Evolutionary conservation across 2,113 vertebrate genomes (phyloP), one percentile per base, ranked within the genome.

Genomic region (Columba livia): DNA sequence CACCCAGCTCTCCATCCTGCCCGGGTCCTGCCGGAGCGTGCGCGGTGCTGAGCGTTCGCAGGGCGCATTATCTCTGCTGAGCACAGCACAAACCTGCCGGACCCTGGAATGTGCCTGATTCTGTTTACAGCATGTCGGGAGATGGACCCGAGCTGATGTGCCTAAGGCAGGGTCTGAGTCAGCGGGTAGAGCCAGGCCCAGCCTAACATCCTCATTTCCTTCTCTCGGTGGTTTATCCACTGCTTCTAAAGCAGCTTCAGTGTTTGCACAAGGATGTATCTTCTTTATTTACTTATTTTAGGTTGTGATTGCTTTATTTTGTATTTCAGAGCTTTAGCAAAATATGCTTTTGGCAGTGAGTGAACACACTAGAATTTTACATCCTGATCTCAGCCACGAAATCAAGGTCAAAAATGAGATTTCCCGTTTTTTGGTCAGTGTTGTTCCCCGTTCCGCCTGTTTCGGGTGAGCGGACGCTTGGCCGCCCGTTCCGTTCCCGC

Each of bases 61-160:
- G 51, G 53, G n/a, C 5, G 4, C 51, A n/a, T 79, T 61, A 53
- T 89, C 66, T 69, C 36, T 50, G 67, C 90, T 28, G 67, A 84
- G 90, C 31, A 5, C 86, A 65, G 57, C 75, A 12, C 79, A 38
- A 73, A 32, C 66, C 60, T 56, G 4, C 7, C 50, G 0, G 3
- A 66, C 42, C 53, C 74, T 54, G 70, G 64, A 60, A 31, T 1
- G 21, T 3, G 38, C 73, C 72, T 72, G 18, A 3, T 58, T 50
- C 50, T 2, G 2, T 47, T 47, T 10, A 28, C 56, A 4, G 5
- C 5, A 10, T 21, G 31, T 28, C 69, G 3, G 0, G 12, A 19
- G 44, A 44, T 18, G 18, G 44, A 47, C 44, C 18, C 44, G 47
- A 47, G 26, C 72, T 2, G 4, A 58, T 24, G 25, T 1, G 3